phyloP scores from a whole-genome alignment of 2,888 invertebrate genomes.

The Onthophagus sagittarius region DNA sequence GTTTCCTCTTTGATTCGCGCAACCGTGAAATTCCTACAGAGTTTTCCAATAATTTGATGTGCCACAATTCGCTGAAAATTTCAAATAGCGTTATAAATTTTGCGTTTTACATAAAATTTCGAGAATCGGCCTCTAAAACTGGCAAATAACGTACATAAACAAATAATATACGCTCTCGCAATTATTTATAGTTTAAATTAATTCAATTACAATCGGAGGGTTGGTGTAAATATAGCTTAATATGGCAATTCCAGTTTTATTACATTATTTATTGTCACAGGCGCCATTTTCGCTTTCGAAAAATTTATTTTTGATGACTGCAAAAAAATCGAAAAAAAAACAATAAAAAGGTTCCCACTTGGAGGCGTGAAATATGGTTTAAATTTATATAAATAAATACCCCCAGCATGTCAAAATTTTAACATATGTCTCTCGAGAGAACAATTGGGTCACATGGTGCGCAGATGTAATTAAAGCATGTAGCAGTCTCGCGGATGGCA shows the following conservation, averaged over 20 bases:
- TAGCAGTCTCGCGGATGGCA: background rate
- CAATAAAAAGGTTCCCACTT: background rate
- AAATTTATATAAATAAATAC: slow-evolving; percentile 1
- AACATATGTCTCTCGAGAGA: slow-evolving; percentile 1
- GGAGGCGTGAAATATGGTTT: background rate
- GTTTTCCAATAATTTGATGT: too few species aligned
- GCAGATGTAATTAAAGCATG: background rate
- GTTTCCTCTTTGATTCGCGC: background rate
- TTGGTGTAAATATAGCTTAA: background rate
- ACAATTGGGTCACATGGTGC: slow-evolving; percentile 5
- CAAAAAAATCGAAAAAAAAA: background rate
- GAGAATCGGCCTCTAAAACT: background rate
- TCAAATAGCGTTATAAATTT: background rate
- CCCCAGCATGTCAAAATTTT: slow-evolving; percentile 3
- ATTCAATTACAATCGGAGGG: background rate
- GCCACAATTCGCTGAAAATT: background rate
- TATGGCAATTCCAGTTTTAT: background rate
- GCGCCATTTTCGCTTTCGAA: background rate
- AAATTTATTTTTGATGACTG: background rate
- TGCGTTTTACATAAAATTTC: background rate
- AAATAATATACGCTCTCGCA: background rate
- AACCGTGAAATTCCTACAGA: background rate
- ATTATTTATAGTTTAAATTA: background rate
- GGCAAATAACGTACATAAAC: background rate
- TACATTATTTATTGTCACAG: background rate